Evolutionary conservation across 2,113 vertebrate genomes (phyloP).

Genomic region (Sapayoa aenigma): DNA sequence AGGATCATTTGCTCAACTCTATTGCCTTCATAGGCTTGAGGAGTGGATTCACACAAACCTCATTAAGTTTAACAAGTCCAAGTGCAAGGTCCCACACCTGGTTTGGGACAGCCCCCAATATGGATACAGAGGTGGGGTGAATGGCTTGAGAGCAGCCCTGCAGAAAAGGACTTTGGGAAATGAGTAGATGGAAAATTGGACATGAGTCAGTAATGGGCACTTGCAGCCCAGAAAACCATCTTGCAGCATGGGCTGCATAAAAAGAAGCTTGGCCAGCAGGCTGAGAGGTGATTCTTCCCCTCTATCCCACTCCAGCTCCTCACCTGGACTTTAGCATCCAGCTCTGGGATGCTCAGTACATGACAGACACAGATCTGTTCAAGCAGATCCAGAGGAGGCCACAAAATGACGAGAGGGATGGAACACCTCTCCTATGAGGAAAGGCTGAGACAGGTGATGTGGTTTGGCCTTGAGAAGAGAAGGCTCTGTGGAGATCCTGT

Average conservation of each 20-base stretch:
- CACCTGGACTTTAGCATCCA: not conserved
- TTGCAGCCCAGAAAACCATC: not conserved
- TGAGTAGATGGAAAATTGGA: not conserved
- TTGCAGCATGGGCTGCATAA: not conserved
- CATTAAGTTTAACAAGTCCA: not conserved
- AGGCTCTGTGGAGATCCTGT: not conserved
- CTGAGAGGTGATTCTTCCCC: not conserved
- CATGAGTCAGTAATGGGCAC: rapidly evolving
- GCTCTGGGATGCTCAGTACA: not conserved
- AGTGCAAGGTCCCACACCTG: not conserved
- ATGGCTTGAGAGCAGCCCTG: not conserved
- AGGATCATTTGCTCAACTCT: not conserved
- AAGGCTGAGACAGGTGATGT: not conserved
- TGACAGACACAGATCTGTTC: not conserved
- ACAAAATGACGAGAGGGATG: not conserved
- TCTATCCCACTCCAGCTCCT: not conserved
- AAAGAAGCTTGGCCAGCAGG: not conserved
- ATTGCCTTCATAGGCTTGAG: not conserved
- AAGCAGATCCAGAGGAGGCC: not conserved
- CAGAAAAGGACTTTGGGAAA: not conserved
- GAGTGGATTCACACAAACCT: not conserved
- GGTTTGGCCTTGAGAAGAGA: not conserved
- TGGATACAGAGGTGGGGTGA: not conserved
- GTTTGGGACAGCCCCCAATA: not conserved
- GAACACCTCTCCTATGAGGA: not conserved